phyloP scores from a whole-genome alignment of 2,888 invertebrate species.

The Entomobrya multifasciata region DNA sequence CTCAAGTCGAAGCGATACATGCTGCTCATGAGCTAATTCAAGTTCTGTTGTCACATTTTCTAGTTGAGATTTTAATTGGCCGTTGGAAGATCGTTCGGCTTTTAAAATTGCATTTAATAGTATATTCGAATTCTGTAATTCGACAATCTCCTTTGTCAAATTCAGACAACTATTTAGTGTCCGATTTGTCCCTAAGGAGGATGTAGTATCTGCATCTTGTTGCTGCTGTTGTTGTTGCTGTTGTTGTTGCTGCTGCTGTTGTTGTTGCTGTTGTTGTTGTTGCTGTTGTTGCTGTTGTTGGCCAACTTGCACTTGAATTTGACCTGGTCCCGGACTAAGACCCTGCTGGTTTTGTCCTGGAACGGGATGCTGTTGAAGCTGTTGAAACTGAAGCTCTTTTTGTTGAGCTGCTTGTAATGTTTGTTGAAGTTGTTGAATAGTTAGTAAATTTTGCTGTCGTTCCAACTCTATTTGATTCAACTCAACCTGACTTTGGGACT shows the following conservation, averaged over 20 bases:
- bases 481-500: constrained; percentile 58
- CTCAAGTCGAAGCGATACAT: too few relatives aligned
- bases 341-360: constrained; percentile 49
- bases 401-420: constrained; percentile 91
- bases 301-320: constrained; percentile 52
- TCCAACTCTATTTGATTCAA: constrained; percentile 84
- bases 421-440: constrained; percentile 89
- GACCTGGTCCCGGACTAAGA: constrained; percentile 60
- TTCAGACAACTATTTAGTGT: too few relatives aligned
- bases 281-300: constrained; percentile 83
- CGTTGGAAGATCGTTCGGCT: too few relatives aligned
- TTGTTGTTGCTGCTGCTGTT: constrained; percentile 83
- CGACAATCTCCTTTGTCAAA: too few relatives aligned
- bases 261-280: constrained; percentile 82
- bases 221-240: constrained; percentile 82
- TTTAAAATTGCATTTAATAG: too few relatives aligned
- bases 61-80: too few relatives aligned
- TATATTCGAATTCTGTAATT: too few relatives aligned
- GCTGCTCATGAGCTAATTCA: too few relatives aligned
- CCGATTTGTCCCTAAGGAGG: constrained; percentile 82
- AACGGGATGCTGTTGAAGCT: constrained; percentile 68
- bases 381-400: constrained; percentile 86
- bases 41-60: too few relatives aligned
- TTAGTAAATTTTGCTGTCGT: constrained; percentile 89
- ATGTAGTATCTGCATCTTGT: constrained; percentile 80